These are phyloP conservation scores for Ophion obscuratus DNA, from an alignment of 2,888 invertebrate genomes.

Conservation along the genomic window DNA sequence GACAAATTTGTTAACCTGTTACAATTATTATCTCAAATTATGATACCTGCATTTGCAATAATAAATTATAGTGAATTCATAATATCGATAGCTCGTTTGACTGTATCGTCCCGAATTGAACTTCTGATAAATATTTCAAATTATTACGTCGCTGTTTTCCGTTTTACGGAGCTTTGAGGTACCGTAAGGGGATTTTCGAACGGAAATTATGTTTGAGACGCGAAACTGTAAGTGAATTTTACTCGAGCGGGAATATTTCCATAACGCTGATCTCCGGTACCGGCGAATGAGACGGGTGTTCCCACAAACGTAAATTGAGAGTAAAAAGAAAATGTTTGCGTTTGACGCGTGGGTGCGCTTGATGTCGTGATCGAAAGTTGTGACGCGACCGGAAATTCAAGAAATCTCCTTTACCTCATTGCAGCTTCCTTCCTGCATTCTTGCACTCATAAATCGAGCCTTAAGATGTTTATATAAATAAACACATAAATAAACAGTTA, in stretches of 20 bases:
- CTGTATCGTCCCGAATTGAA: not conserved
- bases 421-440: conserved; percentile 13
- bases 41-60: too few species aligned
- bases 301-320: conserved; percentile 17
- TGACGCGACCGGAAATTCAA: conserved; percentile 59
- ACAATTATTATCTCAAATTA: not conserved
- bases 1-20: not conserved
- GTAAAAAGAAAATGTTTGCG: conserved; percentile 13
- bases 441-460: not conserved
- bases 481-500: not conserved
- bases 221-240: conserved; percentile 14
- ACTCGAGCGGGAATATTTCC: conserved; percentile 17
- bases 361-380: conserved; percentile 41
- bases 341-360: conserved; percentile 39
- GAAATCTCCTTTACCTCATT: conserved; percentile 47
- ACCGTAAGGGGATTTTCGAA: not conserved
- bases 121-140: not conserved
- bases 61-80: not conserved
- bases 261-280: conserved; percentile 39
- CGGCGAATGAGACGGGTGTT: not conserved
- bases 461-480: conserved; percentile 4
- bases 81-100: not conserved
- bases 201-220: conserved; percentile 36
- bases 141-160: not conserved
- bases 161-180: conserved; percentile 4